Evolutionary conservation across 1,140 invertebrate species (phyloP), one percentile per base, ranked within the genome.

Genomic region (Zaprionus taronus): DNA sequence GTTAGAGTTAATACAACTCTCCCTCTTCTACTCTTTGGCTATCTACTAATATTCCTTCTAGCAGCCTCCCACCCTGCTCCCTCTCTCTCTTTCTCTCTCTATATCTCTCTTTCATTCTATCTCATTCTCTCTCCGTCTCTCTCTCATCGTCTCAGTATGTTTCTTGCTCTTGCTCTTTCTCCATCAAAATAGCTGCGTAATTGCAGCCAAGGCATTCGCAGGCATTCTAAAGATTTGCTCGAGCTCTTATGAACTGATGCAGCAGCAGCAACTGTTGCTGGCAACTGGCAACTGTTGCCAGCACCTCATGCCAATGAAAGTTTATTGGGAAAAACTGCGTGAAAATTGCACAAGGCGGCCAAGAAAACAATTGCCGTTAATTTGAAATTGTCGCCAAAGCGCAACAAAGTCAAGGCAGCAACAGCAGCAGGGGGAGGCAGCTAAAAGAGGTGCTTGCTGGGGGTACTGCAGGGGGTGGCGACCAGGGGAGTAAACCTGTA

Each of bases 311-410:
- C 36, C 14, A 85, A 85, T 85, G 82, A 85, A 85, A 85, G 82
- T 85, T 84, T 78, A 63, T 60, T 57, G 68, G 77, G 73, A 80
- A 87, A 87, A 87, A 89, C 80, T 89, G 83, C 83, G 84, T 87
- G 84, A 89, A 87, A 87, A 87, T 87, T 90, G 84, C 77, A 81
- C 66, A 77, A 80, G 79, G 81, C 74, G 84, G 85, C 79, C 17
- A 20, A 51, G 47, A 74, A 91, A 70, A 90, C 85, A 90, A 90
- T 90, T 90, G 85, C 81, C 85, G 81, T 89, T 89, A 90, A 90
- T 90, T 85, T 85, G 69, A 82, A 85, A 90, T 91, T 91, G 86
- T 90, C 84, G 84, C 84, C 84, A 87, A 84, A 74, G 65, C 66
- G 72, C 58, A 74, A 63, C 60, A 15, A 41, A 38, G 49, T 57